Percentiles rank a stretch among this genome's conserved stretches.
phyloP scores from a whole-genome alignment of 1,140 invertebrate genomes.

The Brachionus rubens region DNA sequence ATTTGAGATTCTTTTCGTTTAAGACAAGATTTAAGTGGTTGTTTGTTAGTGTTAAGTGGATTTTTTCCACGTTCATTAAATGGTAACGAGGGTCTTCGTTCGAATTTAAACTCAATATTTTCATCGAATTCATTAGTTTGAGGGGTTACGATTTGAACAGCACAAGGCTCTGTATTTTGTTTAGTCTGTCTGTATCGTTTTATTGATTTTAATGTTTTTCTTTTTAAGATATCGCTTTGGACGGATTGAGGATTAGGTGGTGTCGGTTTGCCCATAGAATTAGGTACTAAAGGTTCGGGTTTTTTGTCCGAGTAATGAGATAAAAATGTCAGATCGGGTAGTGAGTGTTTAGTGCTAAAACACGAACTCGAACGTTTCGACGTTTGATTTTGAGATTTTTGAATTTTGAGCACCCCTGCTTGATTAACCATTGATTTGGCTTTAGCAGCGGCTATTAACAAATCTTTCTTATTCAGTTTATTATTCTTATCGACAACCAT shows the following conservation, averaged over 20 bases:
- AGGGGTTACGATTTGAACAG: not conserved
- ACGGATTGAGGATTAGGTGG: slow-evolving; percentile 8
- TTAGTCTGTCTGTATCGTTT: slow-evolving; percentile 44
- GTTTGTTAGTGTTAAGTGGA: not conserved
- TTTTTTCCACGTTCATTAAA: slow-evolving; percentile 12
- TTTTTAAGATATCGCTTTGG: slow-evolving; percentile 1
- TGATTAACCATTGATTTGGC: not conserved
- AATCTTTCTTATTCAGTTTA: slow-evolving; percentile 19
- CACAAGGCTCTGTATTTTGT: slow-evolving; percentile 37
- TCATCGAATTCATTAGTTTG: not conserved
- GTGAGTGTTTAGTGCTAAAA: not conserved
- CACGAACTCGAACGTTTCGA: not conserved
- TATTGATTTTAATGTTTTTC: slow-evolving; percentile 45
- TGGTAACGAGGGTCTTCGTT: not conserved
- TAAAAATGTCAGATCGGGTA: slow-evolving; percentile 45
- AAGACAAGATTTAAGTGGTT: slow-evolving; percentile 43
- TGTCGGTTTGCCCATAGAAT: not conserved
- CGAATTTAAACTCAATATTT: not conserved
- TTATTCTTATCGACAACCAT: slow-evolving; percentile 32
- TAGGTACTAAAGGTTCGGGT: not conserved
- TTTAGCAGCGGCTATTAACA: slow-evolving; percentile 7
- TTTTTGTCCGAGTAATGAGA: slow-evolving; percentile 36
- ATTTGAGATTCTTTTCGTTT: slow-evolving; percentile 22
- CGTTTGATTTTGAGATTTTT: not conserved
- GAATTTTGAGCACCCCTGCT: slow-evolving; percentile 8